Base-by-base conservation (phyloP, 64 coral and sea anemone species). In the Trachythela sp. region DNA sequence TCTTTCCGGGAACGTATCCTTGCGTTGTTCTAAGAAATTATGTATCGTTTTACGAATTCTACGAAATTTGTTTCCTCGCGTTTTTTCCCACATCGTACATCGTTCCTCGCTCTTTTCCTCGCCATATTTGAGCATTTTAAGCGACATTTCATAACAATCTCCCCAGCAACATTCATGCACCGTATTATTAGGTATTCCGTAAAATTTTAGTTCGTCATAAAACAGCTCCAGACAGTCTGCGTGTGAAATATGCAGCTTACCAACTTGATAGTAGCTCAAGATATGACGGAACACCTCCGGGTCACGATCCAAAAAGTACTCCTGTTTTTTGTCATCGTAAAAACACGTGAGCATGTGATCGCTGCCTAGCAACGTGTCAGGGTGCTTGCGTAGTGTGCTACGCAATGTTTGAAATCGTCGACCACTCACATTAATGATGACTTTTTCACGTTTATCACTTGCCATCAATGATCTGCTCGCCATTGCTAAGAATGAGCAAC, bases 181-280 rank as follows among this genome's bases (percentile, higher is more conserved):
- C 56, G 93, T 94, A 35, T 94, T 91, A 56, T 91, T 85, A 5
- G 96, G 93, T 43, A 99, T 92, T 2, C 96, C 96, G 51, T 95
- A 99, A 92, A 95, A 99, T n/a, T 93, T 91, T n/a, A 99, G 85
- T 88, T 99, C 96, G 48, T 99, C 96, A 33, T 99, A 87, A 77
- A 99, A 99, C 32, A 93, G 89, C 39, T 89, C 93, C 39, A 94
- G 91, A 51, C 96, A 99, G 42, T 99, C 96, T 87, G 92, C 89
- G 17, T 88, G 89, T 26, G 96, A 99, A 27, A 91, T 93, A 56
- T 99, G 96, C 13, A 99, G 89, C 48, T 93, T 99, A 9, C 96
- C 96, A 32, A 71, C 89, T 70, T 93, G 96, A 56, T 95, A 99
- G 84, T 92, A 99, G 51, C 92, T 95, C 49, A 99, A 77, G 59